Evolutionary conservation across 2,888 invertebrate genomes (phyloP).

Genomic region (Plemyria rubiginata): DNA sequence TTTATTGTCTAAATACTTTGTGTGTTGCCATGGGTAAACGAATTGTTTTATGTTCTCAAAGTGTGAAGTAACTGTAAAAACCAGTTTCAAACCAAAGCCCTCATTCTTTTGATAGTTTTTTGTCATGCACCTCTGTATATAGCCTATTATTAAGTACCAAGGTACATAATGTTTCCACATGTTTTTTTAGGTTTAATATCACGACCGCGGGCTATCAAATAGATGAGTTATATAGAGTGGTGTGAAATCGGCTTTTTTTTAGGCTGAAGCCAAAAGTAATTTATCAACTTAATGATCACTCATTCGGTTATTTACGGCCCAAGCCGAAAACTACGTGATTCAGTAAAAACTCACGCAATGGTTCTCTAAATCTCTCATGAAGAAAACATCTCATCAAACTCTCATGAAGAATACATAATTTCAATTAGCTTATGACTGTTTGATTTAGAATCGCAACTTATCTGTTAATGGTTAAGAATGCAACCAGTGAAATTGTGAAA

Average conservation of each 20-base stretch:
- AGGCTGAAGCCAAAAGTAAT: slow-evolving; percentile 13
- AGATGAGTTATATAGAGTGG: slow-evolving; percentile 16
- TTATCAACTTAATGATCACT: not conserved
- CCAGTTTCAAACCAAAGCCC: slow-evolving; percentile 20
- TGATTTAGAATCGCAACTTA: too few relatives aligned
- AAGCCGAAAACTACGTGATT: not conserved
- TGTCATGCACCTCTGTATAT: slow-evolving; percentile 36
- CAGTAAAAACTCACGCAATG: not conserved
- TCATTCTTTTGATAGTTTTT: slow-evolving; percentile 32
- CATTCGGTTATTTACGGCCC: too few relatives aligned
- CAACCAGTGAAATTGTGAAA: too few relatives aligned
- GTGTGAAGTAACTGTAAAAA: slow-evolving; percentile 32
- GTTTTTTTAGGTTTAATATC: slow-evolving; percentile 31
- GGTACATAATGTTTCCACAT: not conserved
- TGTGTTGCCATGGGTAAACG: not conserved
- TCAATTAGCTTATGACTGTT: too few relatives aligned
- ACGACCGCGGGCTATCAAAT: slow-evolving; percentile 24
- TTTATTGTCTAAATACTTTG: too few relatives aligned
- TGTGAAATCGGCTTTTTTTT: not conserved
- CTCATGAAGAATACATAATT: too few relatives aligned
- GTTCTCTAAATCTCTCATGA: not conserved
- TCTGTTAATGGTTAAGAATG: too few relatives aligned
- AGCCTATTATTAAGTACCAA: slow-evolving; percentile 24
- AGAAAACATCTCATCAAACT: too few relatives aligned
- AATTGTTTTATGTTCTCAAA: not conserved